Conservation (phyloP, 2,888 invertebrate genomes). For the Pollenia angustigena region DNA sequence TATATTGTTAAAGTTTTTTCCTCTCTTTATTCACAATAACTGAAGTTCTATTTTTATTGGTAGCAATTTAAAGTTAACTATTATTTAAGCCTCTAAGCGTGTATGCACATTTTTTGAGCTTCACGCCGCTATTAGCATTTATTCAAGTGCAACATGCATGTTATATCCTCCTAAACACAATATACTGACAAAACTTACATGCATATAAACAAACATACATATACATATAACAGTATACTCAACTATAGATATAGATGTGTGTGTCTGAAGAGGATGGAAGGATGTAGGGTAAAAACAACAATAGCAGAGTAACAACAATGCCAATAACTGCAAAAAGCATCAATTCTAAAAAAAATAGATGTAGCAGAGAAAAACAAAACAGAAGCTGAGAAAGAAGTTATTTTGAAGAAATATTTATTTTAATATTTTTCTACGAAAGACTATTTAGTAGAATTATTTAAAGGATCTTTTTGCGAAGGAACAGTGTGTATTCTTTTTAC, state of each 20-base stretch:
- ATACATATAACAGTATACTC: too few species aligned
- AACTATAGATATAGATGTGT: too few species aligned
- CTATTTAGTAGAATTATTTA: too few species aligned
- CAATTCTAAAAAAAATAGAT: background rate
- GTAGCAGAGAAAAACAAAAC: background rate
- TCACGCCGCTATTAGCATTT: conserved; percentile 54
- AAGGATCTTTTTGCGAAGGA: too few species aligned
- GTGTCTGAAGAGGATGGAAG: too few species aligned
- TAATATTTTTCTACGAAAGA: too few species aligned
- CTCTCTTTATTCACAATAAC: background rate
- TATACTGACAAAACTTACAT: background rate
- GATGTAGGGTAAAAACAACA: background rate
- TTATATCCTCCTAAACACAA: conserved; percentile 2
- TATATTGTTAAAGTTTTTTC: background rate
- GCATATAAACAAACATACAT: background rate
- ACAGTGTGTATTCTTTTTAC: too few species aligned
- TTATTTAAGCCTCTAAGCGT: conserved; percentile 57
- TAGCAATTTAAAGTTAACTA: conserved; percentile 47
- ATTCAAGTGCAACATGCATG: conserved; percentile 59
- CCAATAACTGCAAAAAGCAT: background rate
- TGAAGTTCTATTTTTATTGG: conserved; percentile 22
- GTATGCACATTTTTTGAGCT: conserved; percentile 24
- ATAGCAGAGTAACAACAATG: background rate
- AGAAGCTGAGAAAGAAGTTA: too few species aligned
- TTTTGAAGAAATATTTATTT: too few species aligned